Base-by-base conservation (phyloP, 2,797 vertebrate species). In the Emys orbicularis region DNA sequence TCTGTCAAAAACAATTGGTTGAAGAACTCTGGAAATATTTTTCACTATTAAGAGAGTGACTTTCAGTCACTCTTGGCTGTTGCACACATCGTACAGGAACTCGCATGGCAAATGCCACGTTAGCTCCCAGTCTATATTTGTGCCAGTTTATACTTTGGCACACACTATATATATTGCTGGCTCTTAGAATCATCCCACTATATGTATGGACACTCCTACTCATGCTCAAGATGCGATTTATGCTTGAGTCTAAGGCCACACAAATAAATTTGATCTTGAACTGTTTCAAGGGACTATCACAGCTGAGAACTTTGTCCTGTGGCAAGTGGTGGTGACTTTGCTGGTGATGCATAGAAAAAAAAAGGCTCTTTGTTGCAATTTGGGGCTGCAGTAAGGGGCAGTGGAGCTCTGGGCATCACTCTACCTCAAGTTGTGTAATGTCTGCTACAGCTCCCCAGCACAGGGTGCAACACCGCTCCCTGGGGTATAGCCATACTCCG, bases 21-120 rank as follows among this genome's bases (percentile, higher is more conserved):
- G 47, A 79, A 0, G 8, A 57, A 74, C 18, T 68, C 77, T 72
- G 61, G 44, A 77, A 31, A 77, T 54, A 12, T 50, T 65, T 47
- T 23, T 86, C 57, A 12, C 80, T 50, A 56, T 87, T 68, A 49
- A 83, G 88, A 31, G 11, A 37, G 56, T 6, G 21, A 53, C 86
- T 90, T 50, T 53, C 61, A 31, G 90, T 85, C 25, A 41, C 77
- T 53, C 76, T 94, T 92, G 84, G 90, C 88, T 85, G 49, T 13
- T 27, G 41, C 83, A 16, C 2, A 83, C 15, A 23, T 8, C 44
- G 0, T 27, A n/a, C 23, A 79, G 49, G 29, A 88, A 37, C 4
- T 92, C 57, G 72, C 72, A 31, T 77, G 92, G 91, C 88, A 91
- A 92, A 68, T 27, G 53, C 56, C 56, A 68, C 3, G 0, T 7